Conservation (phyloP, 2,113 vertebrate species). For the Serilophus lunatus region DNA sequence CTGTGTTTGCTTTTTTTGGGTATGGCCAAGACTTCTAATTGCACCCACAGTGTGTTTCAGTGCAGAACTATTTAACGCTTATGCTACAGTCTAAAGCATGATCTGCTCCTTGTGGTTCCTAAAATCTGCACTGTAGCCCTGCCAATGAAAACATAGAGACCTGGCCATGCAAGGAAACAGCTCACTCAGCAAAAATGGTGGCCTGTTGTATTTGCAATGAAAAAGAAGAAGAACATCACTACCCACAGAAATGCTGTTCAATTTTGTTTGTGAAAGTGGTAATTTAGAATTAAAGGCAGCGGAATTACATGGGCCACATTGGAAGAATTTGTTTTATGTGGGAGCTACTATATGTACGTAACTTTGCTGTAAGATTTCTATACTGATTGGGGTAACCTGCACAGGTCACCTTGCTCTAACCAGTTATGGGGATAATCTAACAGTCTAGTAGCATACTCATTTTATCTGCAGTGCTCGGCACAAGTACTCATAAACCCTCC, state of each 20-base stretch:
- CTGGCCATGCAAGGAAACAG: slow-evolving; percentile 20
- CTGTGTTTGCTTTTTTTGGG: not conserved
- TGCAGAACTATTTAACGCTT: slow-evolving; percentile 11
- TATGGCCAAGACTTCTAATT: slow-evolving; percentile 5
- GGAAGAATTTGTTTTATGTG: slow-evolving; percentile 34
- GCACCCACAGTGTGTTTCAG: slow-evolving; percentile 29
- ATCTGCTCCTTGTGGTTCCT: slow-evolving; percentile 38
- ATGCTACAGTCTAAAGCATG: not conserved
- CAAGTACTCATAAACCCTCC: not conserved
- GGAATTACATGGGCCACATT: slow-evolving; percentile 14
- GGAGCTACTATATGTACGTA: not conserved
- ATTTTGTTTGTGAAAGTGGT: slow-evolving; percentile 35
- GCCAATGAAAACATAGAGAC: slow-evolving; percentile 54
- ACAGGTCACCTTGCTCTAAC: slow-evolving; percentile 9
- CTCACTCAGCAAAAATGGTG: slow-evolving; percentile 41
- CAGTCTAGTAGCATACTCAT: not conserved
- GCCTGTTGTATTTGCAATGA: slow-evolving; percentile 6
- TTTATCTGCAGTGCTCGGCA: not conserved
- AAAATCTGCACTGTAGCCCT: slow-evolving; percentile 6
- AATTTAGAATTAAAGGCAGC: slow-evolving; percentile 41
- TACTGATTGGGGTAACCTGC: not conserved
- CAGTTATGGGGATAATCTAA: not conserved
- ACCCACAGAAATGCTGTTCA: slow-evolving; percentile 40
- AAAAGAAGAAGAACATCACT: slow-evolving; percentile 30
- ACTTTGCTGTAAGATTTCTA: not conserved